phyloP scores from a whole-genome alignment of 2,888 invertebrate species.

The Synanthedon andrenaeformis region DNA sequence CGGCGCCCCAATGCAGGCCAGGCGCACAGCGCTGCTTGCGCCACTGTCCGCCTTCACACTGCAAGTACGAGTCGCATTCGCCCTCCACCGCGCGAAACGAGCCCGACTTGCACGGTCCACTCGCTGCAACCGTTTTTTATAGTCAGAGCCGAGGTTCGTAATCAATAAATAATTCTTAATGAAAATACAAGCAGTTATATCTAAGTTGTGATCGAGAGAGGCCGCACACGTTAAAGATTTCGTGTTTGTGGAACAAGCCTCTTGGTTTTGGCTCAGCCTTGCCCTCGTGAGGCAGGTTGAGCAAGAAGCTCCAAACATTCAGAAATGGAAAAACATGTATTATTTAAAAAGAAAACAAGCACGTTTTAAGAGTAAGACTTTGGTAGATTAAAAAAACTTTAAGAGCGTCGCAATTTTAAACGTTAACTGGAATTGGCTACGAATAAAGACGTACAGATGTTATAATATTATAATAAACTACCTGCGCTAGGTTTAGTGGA shows the following conservation, averaged over 20 bases:
- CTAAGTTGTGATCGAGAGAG: conserved; percentile 12
- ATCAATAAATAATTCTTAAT: conserved; percentile 19
- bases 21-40: conserved; percentile 81
- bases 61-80: conserved; percentile 81
- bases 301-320: too few species aligned
- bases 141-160: background rate
- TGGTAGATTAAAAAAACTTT: too few species aligned
- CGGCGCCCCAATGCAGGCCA: conserved; percentile 83
- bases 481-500: background rate
- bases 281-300: too few species aligned
- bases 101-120: conserved; percentile 46
- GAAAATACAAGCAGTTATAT: conserved; percentile 33
- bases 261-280: too few species aligned
- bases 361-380: too few species aligned
- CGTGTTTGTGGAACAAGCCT: too few species aligned
- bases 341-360: too few species aligned
- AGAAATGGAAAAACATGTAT: too few species aligned
- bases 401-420: too few species aligned
- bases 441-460: too few species aligned
- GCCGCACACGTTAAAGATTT: too few species aligned
- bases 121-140: conserved; percentile 42
- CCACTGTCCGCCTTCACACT: conserved; percentile 80
- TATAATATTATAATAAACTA: background rate
- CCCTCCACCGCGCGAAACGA: conserved; percentile 71
- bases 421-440: too few species aligned